Conservation (phyloP, 2,888 invertebrate genomes). For the Anodontia alba region DNA sequence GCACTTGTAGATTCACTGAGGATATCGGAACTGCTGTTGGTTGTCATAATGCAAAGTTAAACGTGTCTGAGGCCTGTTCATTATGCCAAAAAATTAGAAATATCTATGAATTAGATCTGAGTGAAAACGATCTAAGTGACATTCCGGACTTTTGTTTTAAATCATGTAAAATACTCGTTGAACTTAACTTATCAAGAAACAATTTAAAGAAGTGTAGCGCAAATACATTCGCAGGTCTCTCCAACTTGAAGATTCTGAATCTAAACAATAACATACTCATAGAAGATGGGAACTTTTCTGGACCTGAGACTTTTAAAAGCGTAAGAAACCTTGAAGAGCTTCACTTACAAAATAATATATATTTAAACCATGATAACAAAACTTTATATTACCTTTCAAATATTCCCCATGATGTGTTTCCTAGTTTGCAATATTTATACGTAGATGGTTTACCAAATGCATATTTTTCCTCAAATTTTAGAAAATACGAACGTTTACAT, state of each 20-base stretch:
- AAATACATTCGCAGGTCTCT: background rate
- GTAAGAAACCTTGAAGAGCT: background rate
- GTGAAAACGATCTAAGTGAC: no score
- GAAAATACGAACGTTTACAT: background rate
- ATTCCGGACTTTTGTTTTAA: background rate
- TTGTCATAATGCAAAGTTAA: no score
- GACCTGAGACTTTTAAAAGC: background rate
- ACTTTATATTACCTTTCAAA: background rate
- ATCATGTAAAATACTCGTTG: background rate
- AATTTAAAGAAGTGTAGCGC: background rate
- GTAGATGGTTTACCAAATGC: conserved; percentile 18
- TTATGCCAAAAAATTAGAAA: no score
- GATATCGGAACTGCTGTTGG: no score
- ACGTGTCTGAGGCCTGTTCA: no score
- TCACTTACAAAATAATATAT: background rate
- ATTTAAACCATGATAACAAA: background rate
- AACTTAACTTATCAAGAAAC: background rate
- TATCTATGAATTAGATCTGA: background rate
- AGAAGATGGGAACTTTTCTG: background rate
- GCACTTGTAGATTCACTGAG: no score
- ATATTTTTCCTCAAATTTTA: background rate
- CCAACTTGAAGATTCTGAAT: background rate
- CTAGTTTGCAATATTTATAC: background rate
- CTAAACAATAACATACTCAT: background rate
- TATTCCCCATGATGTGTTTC: background rate